Base-by-base conservation (phyloP, 1,140 invertebrate genomes). In the Tetraneura akinire region DNA sequence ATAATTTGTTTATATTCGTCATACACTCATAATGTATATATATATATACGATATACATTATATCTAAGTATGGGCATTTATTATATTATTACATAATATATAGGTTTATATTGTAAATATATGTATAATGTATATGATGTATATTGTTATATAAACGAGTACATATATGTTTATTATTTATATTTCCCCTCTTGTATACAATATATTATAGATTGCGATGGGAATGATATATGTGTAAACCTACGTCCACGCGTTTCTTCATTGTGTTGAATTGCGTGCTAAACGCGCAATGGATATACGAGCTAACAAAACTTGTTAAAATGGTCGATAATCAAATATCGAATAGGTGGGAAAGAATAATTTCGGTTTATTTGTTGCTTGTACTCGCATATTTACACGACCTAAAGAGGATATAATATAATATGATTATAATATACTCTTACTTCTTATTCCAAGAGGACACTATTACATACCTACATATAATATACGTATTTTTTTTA, bases 301-400 rank as follows among this genome's bases (percentile, higher is more conserved):
- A 68, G 64, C 64, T 68, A 68, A 68, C 66, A 26, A 68, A 68
- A 68, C 66, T 47, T 45, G 66, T 68, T 68, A 47, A 16, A 68
- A 68, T 47, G 66, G 37, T 68, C 21, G 42, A 68, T 42, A 68
- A 68, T 68, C 21, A 47, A 68, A 68, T 68, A 47, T 6, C 13
- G 66, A n/a, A n/a, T 23, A 23, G 42, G 42, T 68, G 23, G 13
- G 37, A 13, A 47, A 68, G 42, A n/a, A n/a, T 45, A 21, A 47
- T 68, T 21, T 62, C n/a, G 8, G 8, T 32, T n/a, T 64, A 68
- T 68, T n/a, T 68, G 66, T 68, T 47, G 37, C 37, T n/a, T 0
- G 32, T 13, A 37, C n/a, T n/a, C n/a, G n/a, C n/a, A n/a, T n/a
- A n/a, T n/a, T n/a, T n/a, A n/a, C n/a, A n/a, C 21, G 23, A 47